A percentile compares a stretch with the other conserved stretches of the same genome.
Conservation (phyloP, 2,113 vertebrate species). For the Myrmophylax atrothorax region DNA sequence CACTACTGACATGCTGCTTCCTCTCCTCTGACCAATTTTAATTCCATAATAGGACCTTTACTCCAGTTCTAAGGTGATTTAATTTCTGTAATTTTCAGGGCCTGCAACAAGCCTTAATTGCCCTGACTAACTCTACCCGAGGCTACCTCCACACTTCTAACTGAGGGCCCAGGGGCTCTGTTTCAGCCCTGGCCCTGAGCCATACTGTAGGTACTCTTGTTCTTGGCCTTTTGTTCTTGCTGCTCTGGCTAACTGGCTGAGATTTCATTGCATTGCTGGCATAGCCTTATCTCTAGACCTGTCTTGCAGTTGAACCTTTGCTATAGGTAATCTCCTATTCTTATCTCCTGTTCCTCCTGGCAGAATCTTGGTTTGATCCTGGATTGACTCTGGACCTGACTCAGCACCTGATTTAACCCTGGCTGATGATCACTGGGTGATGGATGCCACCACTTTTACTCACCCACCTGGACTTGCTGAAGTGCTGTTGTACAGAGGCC, state of each 20-base stretch:
- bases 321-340: not conserved
- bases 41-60: not conserved
- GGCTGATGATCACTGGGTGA: too few species aligned
- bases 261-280: not conserved
- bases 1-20: not conserved
- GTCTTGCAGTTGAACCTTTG: not conserved
- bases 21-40: not conserved
- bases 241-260: not conserved
- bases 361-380: not conserved
- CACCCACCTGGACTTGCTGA: not conserved
- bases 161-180: not conserved
- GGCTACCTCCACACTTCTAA: not conserved
- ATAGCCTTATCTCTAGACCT: not conserved
- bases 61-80: not conserved
- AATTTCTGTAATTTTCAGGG: not conserved
- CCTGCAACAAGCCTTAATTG: not conserved
- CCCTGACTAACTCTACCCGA: not conserved
- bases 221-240: not conserved
- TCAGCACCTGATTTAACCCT: not conserved
- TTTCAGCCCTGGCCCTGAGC: not conserved
- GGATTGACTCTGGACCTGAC: too few species aligned
- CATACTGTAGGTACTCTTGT: fast-evolving
- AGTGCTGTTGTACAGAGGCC: not conserved
- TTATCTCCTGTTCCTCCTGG: not conserved
- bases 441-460: not conserved